Percentiles rank a stretch among this genome's conserved stretches.
Evolutionary conservation across 1,140 invertebrate species (phyloP).

Genomic region (Drosophila lacertosa): DNA sequence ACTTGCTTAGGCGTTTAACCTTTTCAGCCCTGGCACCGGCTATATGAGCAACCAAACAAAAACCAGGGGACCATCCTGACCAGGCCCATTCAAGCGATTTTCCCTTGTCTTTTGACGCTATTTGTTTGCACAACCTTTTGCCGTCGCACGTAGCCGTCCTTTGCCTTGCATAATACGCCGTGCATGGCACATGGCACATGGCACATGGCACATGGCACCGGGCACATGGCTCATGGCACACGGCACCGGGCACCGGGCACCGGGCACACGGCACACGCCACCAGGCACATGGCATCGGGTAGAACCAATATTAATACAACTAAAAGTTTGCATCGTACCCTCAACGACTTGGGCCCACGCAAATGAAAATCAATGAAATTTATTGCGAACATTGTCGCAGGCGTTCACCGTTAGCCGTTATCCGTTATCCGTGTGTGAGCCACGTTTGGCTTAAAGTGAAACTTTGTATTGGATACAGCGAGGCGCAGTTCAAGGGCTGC

Average conservation of each 20-base stretch:
- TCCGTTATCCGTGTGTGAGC: too few species aligned
- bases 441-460: slow-evolving; percentile 8
- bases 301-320: slow-evolving; percentile 22
- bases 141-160: slow-evolving; percentile 5
- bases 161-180: slow-evolving; percentile 36
- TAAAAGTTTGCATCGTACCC: not conserved
- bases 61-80: slow-evolving; percentile 27
- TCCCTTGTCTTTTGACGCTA: slow-evolving; percentile 74
- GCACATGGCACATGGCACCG: slow-evolving; percentile 34
- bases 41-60: slow-evolving; percentile 12
- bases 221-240: slow-evolving; percentile 47
- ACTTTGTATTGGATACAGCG: not conserved
- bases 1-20: slow-evolving; percentile 76
- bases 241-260: too few species aligned
- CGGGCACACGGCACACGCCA: slow-evolving; percentile 15
- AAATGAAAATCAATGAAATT: slow-evolving; percentile 77
- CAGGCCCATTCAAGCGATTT: slow-evolving; percentile 52
- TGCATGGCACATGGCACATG: slow-evolving; percentile 35
- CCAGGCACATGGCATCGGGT: too few species aligned
- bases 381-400: slow-evolving; percentile 54
- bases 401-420: not conserved
- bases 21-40: slow-evolving; percentile 55
- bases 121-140: slow-evolving; percentile 74
- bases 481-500: slow-evolving; percentile 29
- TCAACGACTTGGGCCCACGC: slow-evolving; percentile 1